These are phyloP conservation scores for Limenitis camilla DNA, from an alignment of 2,888 invertebrate genomes.

Conservation along the genomic window DNA sequence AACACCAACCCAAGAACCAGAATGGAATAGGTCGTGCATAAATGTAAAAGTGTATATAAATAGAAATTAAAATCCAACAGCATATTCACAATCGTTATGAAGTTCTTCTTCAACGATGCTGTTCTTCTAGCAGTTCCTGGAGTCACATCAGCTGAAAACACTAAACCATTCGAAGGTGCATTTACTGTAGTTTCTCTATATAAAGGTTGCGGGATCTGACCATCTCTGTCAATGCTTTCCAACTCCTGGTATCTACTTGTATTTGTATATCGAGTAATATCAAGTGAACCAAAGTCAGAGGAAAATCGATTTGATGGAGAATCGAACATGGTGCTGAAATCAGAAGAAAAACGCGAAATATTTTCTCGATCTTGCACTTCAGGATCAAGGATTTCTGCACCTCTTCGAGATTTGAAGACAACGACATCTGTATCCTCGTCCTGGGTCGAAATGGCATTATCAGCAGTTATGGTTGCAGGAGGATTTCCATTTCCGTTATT, in stretches of 20 bases:
- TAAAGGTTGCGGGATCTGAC: conserved; percentile 63
- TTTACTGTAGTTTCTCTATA: conserved; percentile 74
- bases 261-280: conserved; percentile 42
- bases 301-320: conserved; percentile 43
- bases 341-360: conserved; percentile 47
- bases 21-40: conserved; percentile 70
- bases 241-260: conserved; percentile 57
- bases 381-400: conserved; percentile 60
- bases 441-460: conserved; percentile 31
- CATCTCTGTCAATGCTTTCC: conserved; percentile 56
- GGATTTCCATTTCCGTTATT: conserved; percentile 21
- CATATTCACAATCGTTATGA: conserved; percentile 60
- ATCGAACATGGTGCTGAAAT: conserved; percentile 45
- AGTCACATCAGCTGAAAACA: conserved; percentile 54
- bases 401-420: conserved; percentile 54
- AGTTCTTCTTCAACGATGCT: conserved; percentile 59
- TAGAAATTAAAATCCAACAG: conserved; percentile 69
- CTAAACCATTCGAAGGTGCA: conserved; percentile 46
- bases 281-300: conserved; percentile 51
- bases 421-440: conserved; percentile 62
- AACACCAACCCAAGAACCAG: conserved; percentile 69
- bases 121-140: conserved; percentile 60
- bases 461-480: conserved; percentile 23
- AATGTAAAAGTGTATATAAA: conserved; percentile 67
- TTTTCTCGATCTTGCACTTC: conserved; percentile 48